phyloP scores from a whole-genome alignment of 2,888 invertebrate species.

The Caenorhabditis japonica region DNA sequence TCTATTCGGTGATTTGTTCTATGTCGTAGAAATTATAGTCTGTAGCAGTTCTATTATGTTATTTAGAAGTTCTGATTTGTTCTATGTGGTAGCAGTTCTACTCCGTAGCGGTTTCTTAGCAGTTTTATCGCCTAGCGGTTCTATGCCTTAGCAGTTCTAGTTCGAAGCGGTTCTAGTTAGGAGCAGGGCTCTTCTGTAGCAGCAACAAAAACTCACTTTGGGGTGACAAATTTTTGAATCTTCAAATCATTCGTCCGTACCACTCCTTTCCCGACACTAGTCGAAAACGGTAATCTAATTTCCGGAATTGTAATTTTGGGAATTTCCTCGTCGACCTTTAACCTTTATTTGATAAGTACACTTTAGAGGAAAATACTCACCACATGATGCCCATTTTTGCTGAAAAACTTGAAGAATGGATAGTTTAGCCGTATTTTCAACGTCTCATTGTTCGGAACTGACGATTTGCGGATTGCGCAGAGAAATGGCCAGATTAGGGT shows the following conservation, averaged over 20 bases:
- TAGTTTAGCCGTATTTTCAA: conserved; percentile 40
- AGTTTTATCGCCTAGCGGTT: no score
- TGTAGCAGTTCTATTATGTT: no score
- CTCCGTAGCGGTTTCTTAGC: no score
- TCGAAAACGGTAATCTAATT: conserved; percentile 66
- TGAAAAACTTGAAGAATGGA: conserved; percentile 60
- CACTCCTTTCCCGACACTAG: conserved; percentile 62
- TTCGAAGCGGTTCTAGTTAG: no score
- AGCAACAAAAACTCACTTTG: conserved; percentile 48
- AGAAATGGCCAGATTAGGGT: no score
- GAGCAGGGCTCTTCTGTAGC: no score
- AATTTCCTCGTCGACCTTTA: conserved; percentile 69
- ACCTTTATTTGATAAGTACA: background rate
- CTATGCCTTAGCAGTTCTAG: no score
- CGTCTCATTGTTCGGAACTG: conserved; percentile 22
- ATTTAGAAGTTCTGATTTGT: no score
- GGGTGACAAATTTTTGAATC: conserved; percentile 66
- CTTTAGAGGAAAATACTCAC: conserved; percentile 20
- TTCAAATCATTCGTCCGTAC: conserved; percentile 64
- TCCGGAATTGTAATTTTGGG: conserved; percentile 69
- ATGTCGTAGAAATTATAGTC: no score
- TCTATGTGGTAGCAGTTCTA: no score
- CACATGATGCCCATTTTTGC: conserved; percentile 58
- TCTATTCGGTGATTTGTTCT: no score
- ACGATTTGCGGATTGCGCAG: no score